Evolutionary conservation across 2,797 vertebrate genomes (phyloP).

Genomic region (Sebastes steindachneri): DNA sequence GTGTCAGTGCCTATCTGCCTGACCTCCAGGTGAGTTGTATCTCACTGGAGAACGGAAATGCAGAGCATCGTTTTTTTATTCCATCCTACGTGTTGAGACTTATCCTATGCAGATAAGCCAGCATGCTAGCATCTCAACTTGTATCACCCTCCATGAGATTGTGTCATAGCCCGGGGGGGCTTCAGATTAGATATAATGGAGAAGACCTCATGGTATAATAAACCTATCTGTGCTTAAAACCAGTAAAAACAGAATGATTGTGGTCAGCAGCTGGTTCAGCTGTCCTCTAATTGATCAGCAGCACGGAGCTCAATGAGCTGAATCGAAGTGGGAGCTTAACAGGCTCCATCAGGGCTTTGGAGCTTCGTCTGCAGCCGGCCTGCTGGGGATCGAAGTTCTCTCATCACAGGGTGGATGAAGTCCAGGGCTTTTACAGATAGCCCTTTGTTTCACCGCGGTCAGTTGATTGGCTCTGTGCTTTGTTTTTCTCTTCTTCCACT

Average conservation of each 20-base stretch:
- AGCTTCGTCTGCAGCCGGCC: constrained; percentile 3
- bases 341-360: constrained; percentile 52
- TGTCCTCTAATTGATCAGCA: constrained; percentile 72
- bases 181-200: constrained; percentile 30
- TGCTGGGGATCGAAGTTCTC: constrained; percentile 60
- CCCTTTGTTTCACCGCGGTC: constrained; percentile 64
- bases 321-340: constrained; percentile 63
- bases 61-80: background rate
- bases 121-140: background rate
- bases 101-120: background rate
- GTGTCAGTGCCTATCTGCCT: background rate
- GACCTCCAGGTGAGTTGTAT: background rate
- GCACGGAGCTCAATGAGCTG: constrained; percentile 46
- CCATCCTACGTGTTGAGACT: background rate
- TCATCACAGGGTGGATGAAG: constrained; percentile 62
- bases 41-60: background rate
- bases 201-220: background rate
- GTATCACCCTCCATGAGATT: background rate
- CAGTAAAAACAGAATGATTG: constrained; percentile 30
- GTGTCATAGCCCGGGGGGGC: background rate
- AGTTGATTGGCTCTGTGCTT: constrained; percentile 51
- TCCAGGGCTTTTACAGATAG: constrained; percentile 65
- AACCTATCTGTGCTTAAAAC: constrained; percentile 7
- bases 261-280: constrained; percentile 69
- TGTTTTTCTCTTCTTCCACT: background rate